Conservation (phyloP, 1,140 invertebrate species). For the Drosophila rufa region DNA sequence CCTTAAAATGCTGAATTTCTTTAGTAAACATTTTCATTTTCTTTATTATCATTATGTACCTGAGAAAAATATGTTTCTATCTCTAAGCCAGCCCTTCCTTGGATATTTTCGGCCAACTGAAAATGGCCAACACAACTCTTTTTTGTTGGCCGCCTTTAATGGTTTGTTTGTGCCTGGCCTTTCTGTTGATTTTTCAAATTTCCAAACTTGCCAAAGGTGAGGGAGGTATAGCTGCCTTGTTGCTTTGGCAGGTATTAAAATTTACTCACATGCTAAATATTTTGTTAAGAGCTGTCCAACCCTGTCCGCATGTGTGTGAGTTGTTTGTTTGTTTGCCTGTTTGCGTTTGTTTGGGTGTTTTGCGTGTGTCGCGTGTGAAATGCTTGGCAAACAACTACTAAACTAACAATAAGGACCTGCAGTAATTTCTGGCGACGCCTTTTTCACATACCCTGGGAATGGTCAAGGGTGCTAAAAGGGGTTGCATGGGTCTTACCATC, state of each 20-base stretch:
- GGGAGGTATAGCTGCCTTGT: not conserved
- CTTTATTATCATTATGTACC: not conserved
- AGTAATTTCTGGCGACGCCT: conserved; percentile 71
- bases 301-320: conserved; percentile 5
- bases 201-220: conserved; percentile 30
- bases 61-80: conserved; percentile 3
- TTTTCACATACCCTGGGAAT: conserved; percentile 33
- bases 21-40: not conserved
- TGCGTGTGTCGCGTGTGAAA: conserved; percentile 66
- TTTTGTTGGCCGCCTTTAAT: not conserved
- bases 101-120: not conserved
- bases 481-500: not conserved
- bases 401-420: conserved; percentile 79
- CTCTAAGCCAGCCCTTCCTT: not conserved
- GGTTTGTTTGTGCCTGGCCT: not conserved
- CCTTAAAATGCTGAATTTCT: not conserved
- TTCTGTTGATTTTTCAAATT: conserved; percentile 40
- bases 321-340: conserved; percentile 35
- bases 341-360: conserved; percentile 42
- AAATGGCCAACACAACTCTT: conserved; percentile 3
- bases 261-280: conserved; percentile 76
- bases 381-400: conserved; percentile 78
- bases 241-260: conserved; percentile 59
- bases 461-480: not conserved
- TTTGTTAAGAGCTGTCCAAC: conserved; percentile 67